A percentile compares a stretch with the other conserved stretches of the same genome.
These are phyloP conservation scores for Rugalucina vietnamica DNA, from an alignment of 2,888 invertebrate species.

Conservation along the genomic window DNA sequence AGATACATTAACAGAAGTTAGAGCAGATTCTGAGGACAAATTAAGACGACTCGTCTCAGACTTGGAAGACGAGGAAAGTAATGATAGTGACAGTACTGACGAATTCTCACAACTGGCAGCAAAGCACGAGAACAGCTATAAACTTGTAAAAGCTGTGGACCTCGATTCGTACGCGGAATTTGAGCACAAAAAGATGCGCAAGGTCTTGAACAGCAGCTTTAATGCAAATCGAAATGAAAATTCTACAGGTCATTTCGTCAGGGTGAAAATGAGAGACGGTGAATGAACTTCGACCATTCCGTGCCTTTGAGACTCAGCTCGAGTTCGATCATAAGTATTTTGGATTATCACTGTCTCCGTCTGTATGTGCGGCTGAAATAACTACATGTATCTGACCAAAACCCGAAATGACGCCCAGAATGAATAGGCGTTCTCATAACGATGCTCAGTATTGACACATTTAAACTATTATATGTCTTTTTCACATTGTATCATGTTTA, in stretches of 20 bases:
- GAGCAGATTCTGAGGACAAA: not conserved
- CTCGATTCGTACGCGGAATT: conserved; percentile 45
- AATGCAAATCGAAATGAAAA: not conserved
- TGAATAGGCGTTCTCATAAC: no score
- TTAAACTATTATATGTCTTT: no score
- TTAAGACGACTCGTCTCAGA: not conserved
- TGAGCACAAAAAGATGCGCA: conserved; percentile 55
- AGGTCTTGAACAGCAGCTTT: not conserved
- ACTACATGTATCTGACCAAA: no score
- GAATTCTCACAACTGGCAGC: not conserved
- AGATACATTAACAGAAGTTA: not conserved
- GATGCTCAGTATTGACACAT: no score
- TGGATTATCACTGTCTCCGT: no score
- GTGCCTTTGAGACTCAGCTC: no score
- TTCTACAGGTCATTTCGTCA: not conserved
- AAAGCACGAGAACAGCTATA: conserved; percentile 17
- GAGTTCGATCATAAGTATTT: no score
- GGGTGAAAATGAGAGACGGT: not conserved
- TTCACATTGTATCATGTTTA: no score
- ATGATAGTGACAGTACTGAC: not conserved
- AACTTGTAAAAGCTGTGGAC: conserved; percentile 56
- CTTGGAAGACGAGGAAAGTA: not conserved
- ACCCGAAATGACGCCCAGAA: no score
- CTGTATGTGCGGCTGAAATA: no score
- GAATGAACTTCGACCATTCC: no score